Evolutionary conservation across 2,113 vertebrate genomes (phyloP).

Genomic region (Hippocampus mohnikei): DNA sequence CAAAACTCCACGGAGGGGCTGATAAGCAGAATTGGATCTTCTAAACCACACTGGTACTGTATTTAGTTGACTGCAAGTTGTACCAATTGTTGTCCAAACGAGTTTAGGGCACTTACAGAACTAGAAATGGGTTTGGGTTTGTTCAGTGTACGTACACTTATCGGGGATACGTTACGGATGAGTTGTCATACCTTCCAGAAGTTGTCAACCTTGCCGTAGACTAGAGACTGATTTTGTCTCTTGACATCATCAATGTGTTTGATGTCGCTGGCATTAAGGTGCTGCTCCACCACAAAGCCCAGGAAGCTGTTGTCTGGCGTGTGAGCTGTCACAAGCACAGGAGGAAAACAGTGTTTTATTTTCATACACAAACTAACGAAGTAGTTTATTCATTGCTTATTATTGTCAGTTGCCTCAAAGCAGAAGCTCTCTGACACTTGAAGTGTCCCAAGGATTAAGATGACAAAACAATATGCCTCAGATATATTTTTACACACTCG

Average conservation of each 20-base stretch:
- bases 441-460: neutral
- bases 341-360: neutral
- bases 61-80: slow-evolving; percentile 41
- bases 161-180: neutral
- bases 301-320: slow-evolving; percentile 98
- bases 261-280: slow-evolving; percentile 96
- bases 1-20: slow-evolving; percentile 21
- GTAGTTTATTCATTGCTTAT: neutral
- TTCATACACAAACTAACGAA: neutral
- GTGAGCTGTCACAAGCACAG: slow-evolving; percentile 77
- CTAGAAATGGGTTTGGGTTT: slow-evolving; percentile 17
- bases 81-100: slow-evolving; percentile 48
- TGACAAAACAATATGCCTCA: neutral
- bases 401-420: neutral
- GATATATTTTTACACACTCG: neutral
- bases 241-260: slow-evolving; percentile 94
- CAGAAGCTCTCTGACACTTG: neutral
- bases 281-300: slow-evolving; percentile 97
- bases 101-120: slow-evolving; percentile 16
- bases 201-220: slow-evolving; percentile 97
- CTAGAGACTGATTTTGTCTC: slow-evolving; percentile 95
- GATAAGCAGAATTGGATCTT: slow-evolving; percentile 46
- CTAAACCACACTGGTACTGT: slow-evolving; percentile 27
- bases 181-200: slow-evolving; percentile 90
- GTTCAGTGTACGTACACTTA: neutral